Base-by-base conservation (phyloP, 2,888 invertebrate species). In the Leptinotarsa haldemani region DNA sequence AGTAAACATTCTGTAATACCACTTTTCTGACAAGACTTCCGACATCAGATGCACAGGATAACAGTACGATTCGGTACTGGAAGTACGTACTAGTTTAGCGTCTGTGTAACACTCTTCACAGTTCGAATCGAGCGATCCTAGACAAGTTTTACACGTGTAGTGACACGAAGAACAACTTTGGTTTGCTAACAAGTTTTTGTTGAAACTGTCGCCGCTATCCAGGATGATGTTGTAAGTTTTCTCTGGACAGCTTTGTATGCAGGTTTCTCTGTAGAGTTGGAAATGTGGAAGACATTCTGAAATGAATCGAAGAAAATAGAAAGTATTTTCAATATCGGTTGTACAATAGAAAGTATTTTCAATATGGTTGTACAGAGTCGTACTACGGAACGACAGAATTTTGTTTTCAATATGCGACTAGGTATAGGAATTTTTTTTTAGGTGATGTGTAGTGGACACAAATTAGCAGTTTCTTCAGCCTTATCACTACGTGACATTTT, bases 101-200 rank as follows among this genome's bases (percentile, higher is more conserved):
- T 94, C 94, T 7, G 89, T 89, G 83, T 90, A 90, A 86, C 94
- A 95, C 5, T 90, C 87, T 58, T 89, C 86, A 85, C 94, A 95
- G 82, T 94, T 91, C 82, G 90, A 91, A 86, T 93, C 92, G 80
- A 90, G 90, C 9, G 94, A 92, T 13, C 94, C 94, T 9, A 88
- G 86, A 83, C 95, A 95, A 13, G 89, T 89, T 73, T 90, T 89
- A 85, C 95, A 95, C n/a, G 92, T 90, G 85, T 94, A 94, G 87
- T 95, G 94, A 84, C 95, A 95, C 47, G 89, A 87, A 2, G 91
- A 86, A 83, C 94, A 94, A 71, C 74, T 77, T 66, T 77, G 77
- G n/a, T 64, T 71, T 69, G 89, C 69, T 20, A 73, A 30, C n/a
- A 73, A 20, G 69, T 64, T 63, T 30, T 66, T 71, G 64, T 82